A percentile compares a stretch with the other conserved stretches of the same genome.
These are phyloP conservation scores for Machaerirhynchus nigripectus DNA, from an alignment of 2,113 vertebrate genomes.

Conservation along the genomic window DNA sequence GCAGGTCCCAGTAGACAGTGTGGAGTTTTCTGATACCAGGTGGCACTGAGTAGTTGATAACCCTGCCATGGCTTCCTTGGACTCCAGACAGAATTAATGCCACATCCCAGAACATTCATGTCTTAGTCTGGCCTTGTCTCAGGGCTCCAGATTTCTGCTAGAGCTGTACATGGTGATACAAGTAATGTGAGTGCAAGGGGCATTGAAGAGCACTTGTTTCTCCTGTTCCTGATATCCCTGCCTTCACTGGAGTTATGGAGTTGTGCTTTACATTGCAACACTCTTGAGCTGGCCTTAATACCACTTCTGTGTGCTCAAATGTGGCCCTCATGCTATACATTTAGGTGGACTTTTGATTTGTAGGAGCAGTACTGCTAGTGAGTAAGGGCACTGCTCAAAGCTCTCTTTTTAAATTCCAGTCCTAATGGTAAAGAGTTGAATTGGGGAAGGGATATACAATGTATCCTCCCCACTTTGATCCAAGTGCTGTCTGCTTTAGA, in stretches of 20 bases:
- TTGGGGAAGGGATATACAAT: background rate
- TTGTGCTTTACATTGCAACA: background rate
- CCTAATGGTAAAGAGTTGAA: background rate
- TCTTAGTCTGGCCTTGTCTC: background rate
- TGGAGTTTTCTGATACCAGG: background rate
- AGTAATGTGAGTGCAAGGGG: background rate
- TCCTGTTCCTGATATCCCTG: background rate
- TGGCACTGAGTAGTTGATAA: background rate
- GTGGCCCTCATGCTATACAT: background rate
- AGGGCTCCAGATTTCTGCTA: background rate
- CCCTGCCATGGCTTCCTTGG: background rate
- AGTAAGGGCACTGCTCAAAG: background rate
- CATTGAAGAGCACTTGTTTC: background rate
- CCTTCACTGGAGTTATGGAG: background rate
- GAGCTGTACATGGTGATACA: background rate
- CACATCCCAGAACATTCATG: background rate
- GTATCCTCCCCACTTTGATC: background rate
- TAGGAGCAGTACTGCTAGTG: background rate
- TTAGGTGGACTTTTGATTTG: background rate
- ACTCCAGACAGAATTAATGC: background rate
- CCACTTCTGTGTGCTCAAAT: background rate
- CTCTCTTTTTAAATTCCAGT: background rate
- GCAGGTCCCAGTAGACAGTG: accelerated
- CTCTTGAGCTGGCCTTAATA: background rate
- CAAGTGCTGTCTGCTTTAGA: background rate